Evolutionary conservation across 1,140 invertebrate species (phyloP).

Genomic region (Drosophila pseudoobscura): DNA sequence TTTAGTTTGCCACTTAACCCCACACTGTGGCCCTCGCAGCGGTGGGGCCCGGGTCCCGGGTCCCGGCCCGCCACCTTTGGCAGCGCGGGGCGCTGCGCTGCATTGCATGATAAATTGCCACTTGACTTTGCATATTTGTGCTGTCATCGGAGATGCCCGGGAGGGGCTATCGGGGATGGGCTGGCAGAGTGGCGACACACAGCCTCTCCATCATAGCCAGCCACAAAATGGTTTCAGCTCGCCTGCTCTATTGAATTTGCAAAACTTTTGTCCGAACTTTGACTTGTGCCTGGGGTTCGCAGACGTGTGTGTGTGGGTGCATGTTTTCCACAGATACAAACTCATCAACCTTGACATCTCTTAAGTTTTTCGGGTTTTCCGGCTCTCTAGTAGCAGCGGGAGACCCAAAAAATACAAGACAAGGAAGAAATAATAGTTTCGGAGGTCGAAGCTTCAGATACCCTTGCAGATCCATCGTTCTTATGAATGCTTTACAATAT

Average conservation of each 20-base stretch:
- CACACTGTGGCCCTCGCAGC: slow-evolving; percentile 40
- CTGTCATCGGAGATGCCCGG: slow-evolving; percentile 40
- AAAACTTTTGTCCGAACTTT: slow-evolving; percentile 70
- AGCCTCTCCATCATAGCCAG: slow-evolving; percentile 17
- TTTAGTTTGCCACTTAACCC: slow-evolving; percentile 74
- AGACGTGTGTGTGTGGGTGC: slow-evolving; percentile 24
- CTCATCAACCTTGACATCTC: slow-evolving; percentile 73
- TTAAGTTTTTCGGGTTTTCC: slow-evolving; percentile 48
- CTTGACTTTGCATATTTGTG: slow-evolving; percentile 79
- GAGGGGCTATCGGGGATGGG: slow-evolving; percentile 9
- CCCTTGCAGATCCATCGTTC: no score
- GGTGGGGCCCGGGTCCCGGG: not conserved
- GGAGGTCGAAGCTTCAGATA: no score
- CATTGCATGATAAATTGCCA: slow-evolving; percentile 75
- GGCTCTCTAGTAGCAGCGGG: slow-evolving; percentile 4
- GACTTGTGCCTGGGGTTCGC: slow-evolving; percentile 40
- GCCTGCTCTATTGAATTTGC: slow-evolving; percentile 50
- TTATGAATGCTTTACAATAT: no score
- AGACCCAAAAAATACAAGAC: slow-evolving; percentile 23
- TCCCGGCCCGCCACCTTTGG: slow-evolving; percentile 13
- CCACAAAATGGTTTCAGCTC: slow-evolving; percentile 32
- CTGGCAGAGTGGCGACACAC: not conserved
- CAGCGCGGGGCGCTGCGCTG: slow-evolving; percentile 26
- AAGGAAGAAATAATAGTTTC: not conserved
- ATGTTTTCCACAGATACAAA: slow-evolving; percentile 7